A percentile compares a stretch with the other conserved stretches of the same genome.
Conservation (phyloP, 2,888 invertebrate species). For the Leucania comma region DNA sequence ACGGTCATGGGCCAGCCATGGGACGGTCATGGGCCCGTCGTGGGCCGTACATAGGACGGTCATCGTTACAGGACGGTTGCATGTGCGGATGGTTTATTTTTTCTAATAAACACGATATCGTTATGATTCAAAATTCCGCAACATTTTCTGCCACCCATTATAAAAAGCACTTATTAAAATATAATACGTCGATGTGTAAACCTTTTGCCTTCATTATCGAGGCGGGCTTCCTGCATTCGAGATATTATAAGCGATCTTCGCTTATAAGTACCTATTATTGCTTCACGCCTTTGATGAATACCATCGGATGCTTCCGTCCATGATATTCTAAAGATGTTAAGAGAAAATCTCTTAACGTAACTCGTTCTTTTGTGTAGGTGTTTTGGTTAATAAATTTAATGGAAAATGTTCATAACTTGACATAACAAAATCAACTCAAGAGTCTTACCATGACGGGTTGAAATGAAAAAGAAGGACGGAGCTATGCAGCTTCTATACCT, state of each 20-base stretch:
- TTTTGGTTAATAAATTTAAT: conserved; percentile 2
- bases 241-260: conserved; percentile 10
- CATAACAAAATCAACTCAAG: too few relatives aligned
- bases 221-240: not conserved
- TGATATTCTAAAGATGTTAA: conserved; percentile 55
- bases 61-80: too few relatives aligned
- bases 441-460: too few relatives aligned
- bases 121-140: too few relatives aligned
- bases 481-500: too few relatives aligned
- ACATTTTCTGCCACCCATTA: too few relatives aligned
- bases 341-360: conserved; percentile 22
- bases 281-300: conserved; percentile 57
- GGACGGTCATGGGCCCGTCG: too few relatives aligned
- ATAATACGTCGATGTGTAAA: not conserved
- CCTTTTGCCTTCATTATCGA: conserved; percentile 1
- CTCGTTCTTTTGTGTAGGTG: conserved; percentile 14
- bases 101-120: too few relatives aligned
- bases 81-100: too few relatives aligned
- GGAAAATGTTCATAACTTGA: not conserved
- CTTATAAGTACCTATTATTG: conserved; percentile 58
- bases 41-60: too few relatives aligned
- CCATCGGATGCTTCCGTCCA: conserved; percentile 38
- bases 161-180: not conserved
- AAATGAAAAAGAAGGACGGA: too few relatives aligned
- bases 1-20: too few relatives aligned